A percentile compares a stretch with the other conserved stretches of the same genome.
These are phyloP conservation scores for Numenius arquata DNA, from an alignment of 2,113 vertebrate species.

Conservation along the genomic window DNA sequence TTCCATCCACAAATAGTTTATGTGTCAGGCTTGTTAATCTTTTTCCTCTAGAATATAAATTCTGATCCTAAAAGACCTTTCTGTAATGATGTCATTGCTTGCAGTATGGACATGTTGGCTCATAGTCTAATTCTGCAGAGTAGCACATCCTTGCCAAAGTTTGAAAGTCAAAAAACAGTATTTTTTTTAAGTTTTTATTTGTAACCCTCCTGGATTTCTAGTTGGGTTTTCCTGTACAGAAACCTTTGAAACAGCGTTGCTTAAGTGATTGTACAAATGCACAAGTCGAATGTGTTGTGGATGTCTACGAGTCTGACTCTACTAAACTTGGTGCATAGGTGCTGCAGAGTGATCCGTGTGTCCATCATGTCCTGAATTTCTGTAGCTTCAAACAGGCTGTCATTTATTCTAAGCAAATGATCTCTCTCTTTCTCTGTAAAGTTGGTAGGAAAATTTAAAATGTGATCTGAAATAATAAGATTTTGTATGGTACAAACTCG, in stretches of 20 bases:
- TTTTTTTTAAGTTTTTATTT: not conserved
- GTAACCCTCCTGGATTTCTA: not conserved
- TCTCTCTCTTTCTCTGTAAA: not conserved
- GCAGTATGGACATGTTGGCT: not conserved
- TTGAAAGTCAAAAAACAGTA: not conserved
- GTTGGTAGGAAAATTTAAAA: not conserved
- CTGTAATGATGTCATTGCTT: not conserved
- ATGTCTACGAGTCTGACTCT: not conserved
- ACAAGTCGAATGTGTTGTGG: rapidly evolving
- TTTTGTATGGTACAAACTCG: not conserved
- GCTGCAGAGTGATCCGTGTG: not conserved
- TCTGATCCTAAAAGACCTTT: not conserved
- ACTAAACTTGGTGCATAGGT: not conserved
- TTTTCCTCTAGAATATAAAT: conserved; percentile 10
- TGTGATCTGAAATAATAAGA: not conserved
- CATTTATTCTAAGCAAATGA: not conserved
- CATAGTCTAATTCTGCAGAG: not conserved
- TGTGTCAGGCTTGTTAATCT: not conserved
- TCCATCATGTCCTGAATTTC: not conserved
- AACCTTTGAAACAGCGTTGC: not conserved
- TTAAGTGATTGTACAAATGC: not conserved
- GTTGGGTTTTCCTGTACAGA: not conserved
- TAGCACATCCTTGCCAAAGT: not conserved
- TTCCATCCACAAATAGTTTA: not conserved
- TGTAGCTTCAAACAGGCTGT: not conserved